These are phyloP conservation scores for Sebastes oblongus DNA, from an alignment of 2,797 vertebrate species.

Conservation along the genomic window DNA sequence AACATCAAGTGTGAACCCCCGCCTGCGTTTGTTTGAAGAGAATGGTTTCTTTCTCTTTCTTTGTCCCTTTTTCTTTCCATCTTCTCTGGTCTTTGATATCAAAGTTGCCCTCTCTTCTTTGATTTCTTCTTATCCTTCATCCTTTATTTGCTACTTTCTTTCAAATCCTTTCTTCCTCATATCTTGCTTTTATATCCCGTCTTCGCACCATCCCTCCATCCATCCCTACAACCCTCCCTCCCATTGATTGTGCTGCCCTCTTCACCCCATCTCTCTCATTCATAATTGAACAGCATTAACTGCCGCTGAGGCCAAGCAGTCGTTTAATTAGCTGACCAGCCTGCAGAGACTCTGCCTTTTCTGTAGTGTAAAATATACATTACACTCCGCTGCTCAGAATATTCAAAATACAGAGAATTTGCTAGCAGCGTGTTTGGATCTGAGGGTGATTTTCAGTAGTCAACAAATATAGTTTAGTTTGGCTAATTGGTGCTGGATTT, in stretches of 20 bases:
- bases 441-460: neutral
- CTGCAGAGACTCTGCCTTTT: constrained; percentile 49
- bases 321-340: constrained; percentile 72
- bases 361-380: constrained; percentile 39
- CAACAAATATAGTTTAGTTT: neutral
- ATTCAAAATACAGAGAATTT: constrained; percentile 11
- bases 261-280: constrained; percentile 69
- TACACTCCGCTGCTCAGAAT: constrained; percentile 14
- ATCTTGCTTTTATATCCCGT: constrained; percentile 15
- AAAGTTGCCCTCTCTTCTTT: constrained; percentile 3
- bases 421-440: neutral
- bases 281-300: constrained; percentile 79
- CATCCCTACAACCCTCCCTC: constrained; percentile 11
- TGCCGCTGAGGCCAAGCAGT: constrained; percentile 59
- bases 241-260: constrained; percentile 64
- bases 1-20: constrained; percentile 15
- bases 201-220: constrained; percentile 13
- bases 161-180: neutral
- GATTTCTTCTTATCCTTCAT: constrained; percentile 7
- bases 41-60: neutral
- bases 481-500: neutral
- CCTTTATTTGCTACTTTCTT: constrained; percentile 1
- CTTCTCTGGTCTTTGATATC: neutral
- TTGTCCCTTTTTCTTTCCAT: neutral
- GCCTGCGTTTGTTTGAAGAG: constrained; percentile 9